Evolutionary conservation across 2,888 invertebrate species (phyloP), one percentile per base, ranked within the genome.

Genomic region (Agonum fuliginosum): DNA sequence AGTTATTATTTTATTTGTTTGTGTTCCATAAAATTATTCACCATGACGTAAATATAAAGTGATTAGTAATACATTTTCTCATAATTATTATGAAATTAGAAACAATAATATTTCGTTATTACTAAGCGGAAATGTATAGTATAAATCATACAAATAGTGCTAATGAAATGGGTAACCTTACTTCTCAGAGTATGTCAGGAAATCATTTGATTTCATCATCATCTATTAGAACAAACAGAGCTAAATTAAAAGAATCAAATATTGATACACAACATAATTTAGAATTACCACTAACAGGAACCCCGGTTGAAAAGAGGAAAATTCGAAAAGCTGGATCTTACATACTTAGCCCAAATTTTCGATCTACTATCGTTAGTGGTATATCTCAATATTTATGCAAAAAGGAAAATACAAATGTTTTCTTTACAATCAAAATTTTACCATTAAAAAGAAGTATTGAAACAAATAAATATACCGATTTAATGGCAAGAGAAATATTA

Each of bases 371-470:
- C 10, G 94, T 94, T 0, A 90, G 91, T 84, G 93, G 93, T 84
- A 93, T 95, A 82, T 91, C 93, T 3, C 93, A 94, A 83, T 94
- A 93, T 86, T 86, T 95, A 79, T 93, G 93, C 3, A 89, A 93
- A 75, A 92, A 91, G 82, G 91, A 92, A 83, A 90, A 89, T 65
- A 93, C 93, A 24, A 91, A 93, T 85, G 89, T 92, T 73, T 93
- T 91, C 84, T 93, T 90, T 84, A 91, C 93, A 80, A 87, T 94
- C 5, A 94, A 94, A 80, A 84, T 84, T 78, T 84, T 90, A 78
- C 89, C 89, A 2, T 81, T 90, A 58, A 88, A 86, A 80, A 88
- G 87, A 84, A 88, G 89, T 10, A 87, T 88, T 0, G 88, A 90
- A 80, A 85, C 89, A 12, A 93, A 93, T 84, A 91, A 91, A 0